Conservation (phyloP, 1,140 invertebrate genomes). For the Matsumurasca onukii region DNA sequence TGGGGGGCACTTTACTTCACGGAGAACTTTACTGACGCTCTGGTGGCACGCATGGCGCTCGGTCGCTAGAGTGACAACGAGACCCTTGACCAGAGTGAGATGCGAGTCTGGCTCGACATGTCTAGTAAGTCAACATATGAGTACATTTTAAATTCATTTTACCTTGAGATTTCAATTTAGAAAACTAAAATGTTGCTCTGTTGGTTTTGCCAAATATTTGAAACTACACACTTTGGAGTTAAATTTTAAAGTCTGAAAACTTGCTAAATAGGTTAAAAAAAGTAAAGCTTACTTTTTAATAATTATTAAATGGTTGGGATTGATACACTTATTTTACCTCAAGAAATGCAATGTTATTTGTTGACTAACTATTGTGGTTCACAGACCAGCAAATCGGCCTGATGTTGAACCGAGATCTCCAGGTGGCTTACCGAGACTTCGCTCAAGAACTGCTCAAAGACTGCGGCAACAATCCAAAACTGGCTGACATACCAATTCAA, state of each 20-base stretch:
- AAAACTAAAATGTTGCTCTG: too few relatives aligned
- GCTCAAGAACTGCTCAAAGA: slow-evolving; percentile 64
- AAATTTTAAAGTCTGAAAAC: too few relatives aligned
- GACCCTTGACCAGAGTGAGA: slow-evolving; percentile 69
- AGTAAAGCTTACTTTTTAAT: too few relatives aligned
- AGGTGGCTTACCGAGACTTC: slow-evolving; percentile 72
- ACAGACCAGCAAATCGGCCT: slow-evolving; percentile 90
- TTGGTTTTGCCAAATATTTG: too few relatives aligned
- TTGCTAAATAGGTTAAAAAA: too few relatives aligned
- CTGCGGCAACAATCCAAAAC: slow-evolving; percentile 74
- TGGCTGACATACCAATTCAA: slow-evolving; percentile 80
- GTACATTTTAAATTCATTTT: too few relatives aligned
- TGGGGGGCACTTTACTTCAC: slow-evolving; percentile 84
- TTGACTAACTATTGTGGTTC: too few relatives aligned
- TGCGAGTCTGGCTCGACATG: slow-evolving; percentile 83
- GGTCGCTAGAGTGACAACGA: slow-evolving; percentile 66
- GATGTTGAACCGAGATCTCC: slow-evolving; percentile 72
- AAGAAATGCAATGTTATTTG: too few relatives aligned
- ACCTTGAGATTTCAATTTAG: too few relatives aligned
- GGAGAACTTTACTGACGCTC: slow-evolving; percentile 76
- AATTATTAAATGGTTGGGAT: too few relatives aligned
- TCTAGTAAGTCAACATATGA: slow-evolving; percentile 69
- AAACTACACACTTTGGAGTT: too few relatives aligned
- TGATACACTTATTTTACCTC: too few relatives aligned
- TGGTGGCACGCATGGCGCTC: slow-evolving; percentile 67